Base-by-base conservation (phyloP, 2,113 vertebrate species). In the Lagopus muta region DNA sequence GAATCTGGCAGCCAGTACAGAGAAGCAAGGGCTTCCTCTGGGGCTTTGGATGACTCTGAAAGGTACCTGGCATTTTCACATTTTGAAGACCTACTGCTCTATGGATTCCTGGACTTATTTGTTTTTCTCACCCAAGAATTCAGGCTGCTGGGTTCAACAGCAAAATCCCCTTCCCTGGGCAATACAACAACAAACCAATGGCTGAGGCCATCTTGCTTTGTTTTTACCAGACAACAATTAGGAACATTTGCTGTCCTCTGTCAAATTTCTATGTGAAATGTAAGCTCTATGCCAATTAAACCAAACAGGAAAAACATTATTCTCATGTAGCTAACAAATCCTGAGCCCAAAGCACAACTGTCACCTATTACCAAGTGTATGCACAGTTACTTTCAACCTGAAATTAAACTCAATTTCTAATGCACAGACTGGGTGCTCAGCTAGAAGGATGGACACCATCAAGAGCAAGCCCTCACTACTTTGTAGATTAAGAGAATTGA, bases 281-380 rank as follows among this genome's bases (percentile, higher is more conserved):
- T 57, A 95, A 95, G 67, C 74, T 77, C 75, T 20, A 17, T 69
- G 89, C 85, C 96, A 90, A 96, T 96, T 85, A 88, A 89, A 91
- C 89, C 79, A 95, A 96, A 95, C 73, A 94, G 83, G 89, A 90
- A 94, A 94, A 96, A 66, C 86, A 87, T 90, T 91, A 6, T n/a
- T 87, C 91, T 95, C 91, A 69, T 61, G 69, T 82, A 94, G 78
- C 55, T 71, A 81, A 86, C 58, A 67, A 67, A 81, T 90, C 78
- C 88, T 87, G 91, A 28, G 28, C 27, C 64, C 87, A 96, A 93
- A 81, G 57, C 45, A 85, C 79, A 75, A 81, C 34, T 32, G 84
- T 82, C 79, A 7, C 50, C 67, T 88, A 79, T 50, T 40, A 82
- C 28, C 18, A 60, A 81, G 58, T 22, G 36, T 6, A 73, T 0